A percentile compares a stretch with the other conserved stretches of the same genome.
These are phyloP conservation scores for Anodontia alba DNA, from an alignment of 2,888 invertebrate genomes.

Conservation along the genomic window DNA sequence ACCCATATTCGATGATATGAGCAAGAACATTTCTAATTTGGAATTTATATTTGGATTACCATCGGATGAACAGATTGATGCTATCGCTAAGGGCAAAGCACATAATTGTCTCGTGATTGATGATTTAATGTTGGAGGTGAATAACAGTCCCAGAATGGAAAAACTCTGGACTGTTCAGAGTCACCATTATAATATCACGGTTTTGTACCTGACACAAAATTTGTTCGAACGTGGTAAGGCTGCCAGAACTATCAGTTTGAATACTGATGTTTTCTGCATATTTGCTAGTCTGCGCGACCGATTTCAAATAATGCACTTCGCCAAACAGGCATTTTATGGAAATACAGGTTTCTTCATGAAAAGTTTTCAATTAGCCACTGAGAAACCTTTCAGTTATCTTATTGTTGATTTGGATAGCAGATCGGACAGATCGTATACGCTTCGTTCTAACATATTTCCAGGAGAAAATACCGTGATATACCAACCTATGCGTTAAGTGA, in stretches of 20 bases:
- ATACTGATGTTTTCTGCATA: not conserved
- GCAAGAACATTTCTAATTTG: slow-evolving; percentile 13
- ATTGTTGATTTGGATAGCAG: slow-evolving; percentile 2
- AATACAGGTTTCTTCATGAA: not conserved
- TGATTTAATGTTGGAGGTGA: slow-evolving; percentile 14
- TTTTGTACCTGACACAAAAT: slow-evolving; percentile 33
- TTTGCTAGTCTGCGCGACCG: not conserved
- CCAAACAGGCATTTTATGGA: not conserved
- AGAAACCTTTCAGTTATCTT: not conserved
- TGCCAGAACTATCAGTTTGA: slow-evolving; percentile 5
- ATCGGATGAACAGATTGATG: not conserved
- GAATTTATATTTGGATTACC: slow-evolving; percentile 14
- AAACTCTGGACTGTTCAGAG: slow-evolving; percentile 20
- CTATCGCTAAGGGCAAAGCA: not conserved
- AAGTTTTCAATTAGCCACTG: not conserved
- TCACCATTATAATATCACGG: slow-evolving; percentile 33
- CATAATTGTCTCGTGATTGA: slow-evolving; percentile 5
- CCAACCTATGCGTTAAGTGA: not conserved
- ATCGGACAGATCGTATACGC: not conserved
- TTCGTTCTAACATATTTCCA: not conserved
- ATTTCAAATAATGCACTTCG: not conserved
- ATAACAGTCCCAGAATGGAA: slow-evolving; percentile 5
- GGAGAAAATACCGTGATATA: slow-evolving; percentile 1
- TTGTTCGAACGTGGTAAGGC: slow-evolving; percentile 20
- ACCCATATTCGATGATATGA: slow-evolving; percentile 23